These are phyloP conservation scores for Ibycter americanus DNA, from an alignment of 2,797 vertebrate genomes.

Conservation along the genomic window DNA sequence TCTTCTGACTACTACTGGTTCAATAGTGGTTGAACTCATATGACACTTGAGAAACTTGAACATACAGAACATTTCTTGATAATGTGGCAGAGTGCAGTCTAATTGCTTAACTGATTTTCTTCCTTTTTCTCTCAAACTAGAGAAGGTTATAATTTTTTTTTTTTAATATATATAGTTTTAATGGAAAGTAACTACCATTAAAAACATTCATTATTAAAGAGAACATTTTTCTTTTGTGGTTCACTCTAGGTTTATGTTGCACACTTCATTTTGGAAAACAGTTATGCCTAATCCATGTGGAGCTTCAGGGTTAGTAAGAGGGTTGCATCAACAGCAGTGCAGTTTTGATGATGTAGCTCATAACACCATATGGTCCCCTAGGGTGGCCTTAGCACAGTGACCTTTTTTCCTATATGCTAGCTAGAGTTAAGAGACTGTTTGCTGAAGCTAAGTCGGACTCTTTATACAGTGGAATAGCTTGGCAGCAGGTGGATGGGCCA, in stretches of 20 bases:
- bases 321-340: background rate
- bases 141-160: background rate
- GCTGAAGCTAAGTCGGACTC: background rate
- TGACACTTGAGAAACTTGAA: background rate
- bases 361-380: conserved; percentile 1
- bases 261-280: background rate
- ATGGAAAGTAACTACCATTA: background rate
- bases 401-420: background rate
- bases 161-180: background rate
- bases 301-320: conserved; percentile 3
- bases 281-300: background rate
- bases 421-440: background rate
- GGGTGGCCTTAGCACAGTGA: background rate
- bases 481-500: conserved; percentile 31
- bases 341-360: background rate
- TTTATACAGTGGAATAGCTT: background rate
- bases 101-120: background rate
- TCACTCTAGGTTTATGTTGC: background rate
- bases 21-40: background rate
- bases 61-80: background rate
- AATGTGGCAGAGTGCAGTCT: background rate
- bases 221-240: background rate
- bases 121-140: background rate
- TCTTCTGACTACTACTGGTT: background rate
- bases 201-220: background rate